Conservation (phyloP, 2,888 invertebrate species). For the Alloscopus bannaensis region DNA sequence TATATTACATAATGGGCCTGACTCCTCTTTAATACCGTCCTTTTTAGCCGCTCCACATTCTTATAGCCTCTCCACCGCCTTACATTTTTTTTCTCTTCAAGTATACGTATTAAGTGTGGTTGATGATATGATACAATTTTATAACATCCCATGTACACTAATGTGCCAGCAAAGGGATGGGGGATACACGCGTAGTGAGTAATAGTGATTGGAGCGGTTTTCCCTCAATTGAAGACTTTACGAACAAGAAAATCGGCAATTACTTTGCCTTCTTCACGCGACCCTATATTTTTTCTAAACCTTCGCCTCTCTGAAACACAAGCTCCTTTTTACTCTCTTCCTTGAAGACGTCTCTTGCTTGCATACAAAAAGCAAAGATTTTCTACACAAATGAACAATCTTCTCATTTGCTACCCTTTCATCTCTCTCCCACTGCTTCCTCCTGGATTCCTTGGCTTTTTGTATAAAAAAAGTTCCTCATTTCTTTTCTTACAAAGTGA, state of each 20-base stretch:
- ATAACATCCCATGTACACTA: too few relatives aligned
- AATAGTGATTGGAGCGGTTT: constrained; percentile 56
- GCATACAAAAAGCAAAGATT: constrained; percentile 60
- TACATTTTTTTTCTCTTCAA: constrained; percentile 5
- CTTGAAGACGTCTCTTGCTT: too few relatives aligned
- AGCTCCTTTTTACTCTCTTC: too few relatives aligned
- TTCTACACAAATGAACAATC: constrained; percentile 64
- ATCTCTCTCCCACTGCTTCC: constrained; percentile 38
- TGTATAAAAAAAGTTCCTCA: not conserved
- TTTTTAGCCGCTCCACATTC: constrained; percentile 27
- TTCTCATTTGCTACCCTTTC: constrained; percentile 57
- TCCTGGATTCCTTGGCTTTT: constrained; percentile 15
- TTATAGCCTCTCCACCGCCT: constrained; percentile 17
- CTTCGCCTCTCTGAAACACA: constrained; percentile 38
- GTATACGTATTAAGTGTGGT: not conserved
- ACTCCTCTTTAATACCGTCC: constrained; percentile 59
- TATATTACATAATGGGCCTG: constrained; percentile 58
- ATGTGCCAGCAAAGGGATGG: too few relatives aligned
- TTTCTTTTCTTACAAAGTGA: not conserved
- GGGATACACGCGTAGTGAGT: constrained; percentile 58
- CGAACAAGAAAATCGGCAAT: constrained; percentile 64
- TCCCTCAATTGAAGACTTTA: constrained; percentile 63
- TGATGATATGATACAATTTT: too few relatives aligned
- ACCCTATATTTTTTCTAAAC: too few relatives aligned
- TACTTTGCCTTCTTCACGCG: constrained; percentile 62